These are phyloP conservation scores for Tromatobia lineatoria DNA, from an alignment of 2,888 invertebrate genomes.

Conservation along the genomic window DNA sequence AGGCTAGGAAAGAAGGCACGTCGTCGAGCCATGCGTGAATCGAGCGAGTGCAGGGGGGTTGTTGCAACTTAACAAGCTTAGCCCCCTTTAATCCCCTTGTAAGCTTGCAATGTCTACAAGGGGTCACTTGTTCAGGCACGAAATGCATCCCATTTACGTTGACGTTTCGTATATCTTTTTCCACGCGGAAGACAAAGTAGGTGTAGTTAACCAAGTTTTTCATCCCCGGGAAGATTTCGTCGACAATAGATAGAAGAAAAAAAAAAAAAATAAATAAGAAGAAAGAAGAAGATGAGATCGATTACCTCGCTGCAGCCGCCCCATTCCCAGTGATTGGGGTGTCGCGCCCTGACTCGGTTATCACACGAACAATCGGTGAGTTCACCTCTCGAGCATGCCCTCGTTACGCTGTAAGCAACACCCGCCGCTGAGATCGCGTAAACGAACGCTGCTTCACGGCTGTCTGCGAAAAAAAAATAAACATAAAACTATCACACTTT, in stretches of 20 bases:
- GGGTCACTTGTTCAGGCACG: slow-evolving; percentile 85
- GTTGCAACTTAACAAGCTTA: slow-evolving; percentile 85
- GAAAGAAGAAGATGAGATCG: slow-evolving; percentile 45
- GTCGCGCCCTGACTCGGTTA: slow-evolving; percentile 89
- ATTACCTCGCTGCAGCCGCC: slow-evolving; percentile 96
- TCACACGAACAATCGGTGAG: slow-evolving; percentile 96
- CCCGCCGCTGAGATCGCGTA: slow-evolving; percentile 96
- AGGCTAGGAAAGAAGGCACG: slow-evolving; percentile 53
- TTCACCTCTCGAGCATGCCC: slow-evolving; percentile 95
- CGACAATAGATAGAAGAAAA: slow-evolving; percentile 28
- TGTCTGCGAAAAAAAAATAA: slow-evolving; percentile 88
- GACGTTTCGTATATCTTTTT: slow-evolving; percentile 53
- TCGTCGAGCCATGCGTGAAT: slow-evolving; percentile 58
- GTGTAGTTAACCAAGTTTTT: background rate
- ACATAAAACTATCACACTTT: slow-evolving; percentile 33
- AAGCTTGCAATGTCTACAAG: slow-evolving; percentile 85
- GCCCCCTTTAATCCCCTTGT: slow-evolving; percentile 84
- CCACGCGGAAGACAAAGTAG: slow-evolving; percentile 18
- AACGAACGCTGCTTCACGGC: slow-evolving; percentile 95
- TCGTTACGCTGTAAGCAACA: slow-evolving; percentile 95
- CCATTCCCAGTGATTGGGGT: slow-evolving; percentile 95
- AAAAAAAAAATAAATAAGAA: background rate
- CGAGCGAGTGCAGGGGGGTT: slow-evolving; percentile 72
- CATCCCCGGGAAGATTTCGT: background rate
- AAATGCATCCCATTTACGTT: slow-evolving; percentile 84